Base-by-base conservation (phyloP, 1,140 invertebrate genomes). In the Eufriesea mexicana region DNA sequence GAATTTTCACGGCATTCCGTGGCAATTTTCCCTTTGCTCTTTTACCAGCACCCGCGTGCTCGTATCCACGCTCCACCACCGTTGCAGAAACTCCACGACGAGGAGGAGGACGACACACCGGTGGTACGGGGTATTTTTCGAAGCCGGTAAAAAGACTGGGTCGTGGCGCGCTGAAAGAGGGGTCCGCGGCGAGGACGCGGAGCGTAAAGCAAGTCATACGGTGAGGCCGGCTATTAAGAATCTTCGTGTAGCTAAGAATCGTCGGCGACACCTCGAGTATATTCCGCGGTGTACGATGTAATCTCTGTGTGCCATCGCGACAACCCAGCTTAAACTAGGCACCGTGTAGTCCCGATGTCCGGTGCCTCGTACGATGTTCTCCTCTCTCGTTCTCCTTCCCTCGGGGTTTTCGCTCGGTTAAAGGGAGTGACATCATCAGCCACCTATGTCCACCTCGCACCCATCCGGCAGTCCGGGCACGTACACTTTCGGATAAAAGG, bases 221-320 rank as follows among this genome's bases (percentile, higher is more conserved):
- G 54, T 51, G 72, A 28, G 68, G 20, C 47, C 20, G 66, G 77
- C 86, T 80, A 87, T 87, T 72, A 82, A 84, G 80, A 87, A 87
- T 79, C 55, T 59, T 61, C 72, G 83, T 86, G 81, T 80, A 79
- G 82, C 76, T 81, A 84, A 85, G 80, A 88, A 86, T 79, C 80
- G 86, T 80, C 86, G 78, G 74, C 81, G 73, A 88, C 84, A 64
- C 88, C 81, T 89, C 82, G 77, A 86, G 81, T 88, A 89, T 89
- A 89, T 89, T 86, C 75, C 79, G 87, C 79, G 83, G 88, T 89
- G 83, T 90, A 90, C 86, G 89, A 84, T 87, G 78, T 89, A 92
- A 93, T 93, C 92, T 93, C 91, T 93, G 86, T 94, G 91, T 94
- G 91, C 85, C 92, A 94, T 93, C 92, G 89, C 89, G 86, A 90